These are phyloP conservation scores for Nettapus auritus DNA, from an alignment of 2,113 vertebrate species.

Conservation along the genomic window DNA sequence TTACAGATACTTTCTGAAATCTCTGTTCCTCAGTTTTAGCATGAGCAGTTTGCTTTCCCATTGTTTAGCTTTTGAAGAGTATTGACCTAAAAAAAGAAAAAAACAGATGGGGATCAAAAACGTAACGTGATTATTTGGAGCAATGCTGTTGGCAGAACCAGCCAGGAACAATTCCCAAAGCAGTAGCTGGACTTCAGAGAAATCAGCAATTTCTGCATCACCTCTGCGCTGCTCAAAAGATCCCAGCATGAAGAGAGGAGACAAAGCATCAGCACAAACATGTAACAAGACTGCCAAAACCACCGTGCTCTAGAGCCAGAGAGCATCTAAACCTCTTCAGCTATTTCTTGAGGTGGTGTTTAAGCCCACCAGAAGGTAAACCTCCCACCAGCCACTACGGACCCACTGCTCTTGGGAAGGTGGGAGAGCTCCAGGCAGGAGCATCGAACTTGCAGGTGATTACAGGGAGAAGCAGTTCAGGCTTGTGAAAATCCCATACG, in stretches of 20 bases:
- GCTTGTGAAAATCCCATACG: not conserved
- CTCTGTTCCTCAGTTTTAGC: not conserved
- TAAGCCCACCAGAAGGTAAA: not conserved
- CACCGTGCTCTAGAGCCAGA: not conserved
- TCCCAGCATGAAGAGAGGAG: not conserved
- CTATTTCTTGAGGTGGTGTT: not conserved
- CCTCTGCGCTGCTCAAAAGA: not conserved
- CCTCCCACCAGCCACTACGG: rapidly evolving
- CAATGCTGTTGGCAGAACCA: not conserved
- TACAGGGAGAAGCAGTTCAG: not conserved
- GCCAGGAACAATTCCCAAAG: not conserved
- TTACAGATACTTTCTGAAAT: not conserved
- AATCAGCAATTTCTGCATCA: not conserved
- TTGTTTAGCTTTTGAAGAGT: not conserved
- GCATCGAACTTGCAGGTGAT: not conserved
- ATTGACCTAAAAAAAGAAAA: not conserved
- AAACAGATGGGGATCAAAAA: not conserved
- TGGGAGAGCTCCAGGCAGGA: not conserved
- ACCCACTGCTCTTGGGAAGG: not conserved
- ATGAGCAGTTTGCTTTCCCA: not conserved
- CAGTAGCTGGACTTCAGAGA: not conserved
- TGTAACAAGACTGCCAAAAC: not conserved
- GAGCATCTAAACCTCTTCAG: not conserved
- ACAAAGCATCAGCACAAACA: not conserved
- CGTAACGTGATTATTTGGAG: not conserved